Percentiles rank a stretch among this genome's conserved stretches.
phyloP scores from a whole-genome alignment of 2,888 invertebrate genomes.

The Cyaniris semiargus region DNA sequence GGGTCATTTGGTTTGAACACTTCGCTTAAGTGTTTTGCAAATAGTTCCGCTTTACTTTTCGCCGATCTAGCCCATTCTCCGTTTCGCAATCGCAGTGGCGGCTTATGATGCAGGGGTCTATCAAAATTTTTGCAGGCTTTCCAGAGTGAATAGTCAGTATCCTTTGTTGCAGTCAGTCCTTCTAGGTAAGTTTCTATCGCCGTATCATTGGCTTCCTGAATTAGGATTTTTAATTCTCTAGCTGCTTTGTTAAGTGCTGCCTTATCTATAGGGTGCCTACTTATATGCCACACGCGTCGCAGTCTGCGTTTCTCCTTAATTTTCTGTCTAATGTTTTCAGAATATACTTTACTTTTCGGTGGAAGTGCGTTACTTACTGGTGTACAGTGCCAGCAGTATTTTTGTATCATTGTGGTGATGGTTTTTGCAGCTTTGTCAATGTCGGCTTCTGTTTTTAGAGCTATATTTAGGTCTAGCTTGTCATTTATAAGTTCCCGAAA shows the following conservation, averaged over 20 bases:
- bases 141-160: slow-evolving; percentile 38
- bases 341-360: not conserved
- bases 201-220: slow-evolving; percentile 29
- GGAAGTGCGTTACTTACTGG: not conserved
- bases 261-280: slow-evolving; percentile 38
- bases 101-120: slow-evolving; percentile 11
- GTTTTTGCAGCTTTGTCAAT: not conserved
- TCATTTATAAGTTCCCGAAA: not conserved
- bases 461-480: not conserved
- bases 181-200: slow-evolving; percentile 23
- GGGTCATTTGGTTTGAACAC: slow-evolving; percentile 24
- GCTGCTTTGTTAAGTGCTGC: slow-evolving; percentile 34
- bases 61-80: slow-evolving; percentile 37
- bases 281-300: slow-evolving; percentile 38
- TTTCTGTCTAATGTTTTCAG: slow-evolving; percentile 33
- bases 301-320: slow-evolving; percentile 39
- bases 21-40: slow-evolving; percentile 36
- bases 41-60: slow-evolving; percentile 35
- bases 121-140: slow-evolving; percentile 34
- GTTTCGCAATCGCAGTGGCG: slow-evolving; percentile 1
- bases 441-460: not conserved
- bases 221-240: slow-evolving; percentile 34
- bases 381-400: not conserved
- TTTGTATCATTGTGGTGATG: slow-evolving; percentile 5
- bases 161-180: slow-evolving; percentile 24